These are phyloP conservation scores for Pteromalus puparum DNA, from an alignment of 1,140 invertebrate species.

Conservation along the genomic window DNA sequence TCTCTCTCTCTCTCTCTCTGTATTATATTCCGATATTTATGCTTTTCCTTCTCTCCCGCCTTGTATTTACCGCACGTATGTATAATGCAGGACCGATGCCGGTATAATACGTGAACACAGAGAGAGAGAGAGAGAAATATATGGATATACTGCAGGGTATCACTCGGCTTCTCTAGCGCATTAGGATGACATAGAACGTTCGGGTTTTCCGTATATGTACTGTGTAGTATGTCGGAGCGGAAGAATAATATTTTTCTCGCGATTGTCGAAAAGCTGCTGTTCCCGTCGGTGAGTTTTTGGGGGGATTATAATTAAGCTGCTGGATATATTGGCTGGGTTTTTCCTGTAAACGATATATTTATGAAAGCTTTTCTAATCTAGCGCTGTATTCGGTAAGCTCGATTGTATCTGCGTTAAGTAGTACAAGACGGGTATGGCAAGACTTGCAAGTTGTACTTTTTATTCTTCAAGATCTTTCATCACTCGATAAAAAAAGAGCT, in stretches of 20 bases:
- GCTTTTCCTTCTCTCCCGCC: constrained; percentile 20
- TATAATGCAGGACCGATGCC: constrained; percentile 43
- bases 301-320: constrained; percentile 20
- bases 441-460: too few relatives aligned
- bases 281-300: background rate
- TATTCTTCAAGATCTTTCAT: too few relatives aligned
- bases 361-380: background rate
- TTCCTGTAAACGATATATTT: constrained; percentile 27
- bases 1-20: background rate
- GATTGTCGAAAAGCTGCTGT: background rate
- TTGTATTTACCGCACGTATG: constrained; percentile 43
- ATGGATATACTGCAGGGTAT: background rate
- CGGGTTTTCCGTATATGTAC: background rate
- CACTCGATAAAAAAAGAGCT: background rate
- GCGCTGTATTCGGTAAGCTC: too few relatives aligned
- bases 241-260: constrained; percentile 40
- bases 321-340: background rate
- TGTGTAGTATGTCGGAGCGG: background rate
- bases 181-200: constrained; percentile 49
- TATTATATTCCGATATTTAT: constrained; percentile 53
- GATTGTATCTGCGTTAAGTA: background rate
- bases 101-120: background rate
- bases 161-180: constrained; percentile 2
- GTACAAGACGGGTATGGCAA: background rate
- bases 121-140: background rate